Evolutionary conservation across 1,140 invertebrate genomes (phyloP), one percentile per base, ranked within the genome.

Genomic region (Drosophila baimaii): DNA sequence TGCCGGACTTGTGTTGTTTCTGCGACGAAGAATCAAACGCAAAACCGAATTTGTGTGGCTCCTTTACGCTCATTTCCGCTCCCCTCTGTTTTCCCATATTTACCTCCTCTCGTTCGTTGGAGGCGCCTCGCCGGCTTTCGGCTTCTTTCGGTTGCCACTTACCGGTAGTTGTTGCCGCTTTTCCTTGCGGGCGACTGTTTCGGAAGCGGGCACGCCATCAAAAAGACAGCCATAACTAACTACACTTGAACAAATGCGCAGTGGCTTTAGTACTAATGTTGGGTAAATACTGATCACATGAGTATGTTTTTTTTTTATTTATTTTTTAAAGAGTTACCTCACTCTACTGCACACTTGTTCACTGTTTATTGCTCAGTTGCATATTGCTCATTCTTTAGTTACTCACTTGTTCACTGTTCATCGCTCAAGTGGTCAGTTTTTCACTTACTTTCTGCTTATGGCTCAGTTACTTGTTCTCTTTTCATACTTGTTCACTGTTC

Each of bases 41-140:
- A 80, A 82, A 82, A 83, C 83, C 83, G 65, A 83, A 88, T 88
- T 89, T 83, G 82, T 88, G 83, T 55, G 79, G 83, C 69, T 88
- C 65, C 75, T 62, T 55, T 62, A 81, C 23, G 33, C 54, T 31
- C 55, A 52, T 44, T 79, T 68, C 61, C 46, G 35, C 25, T 41
- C 35, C 41, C 47, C 19, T 23, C 21, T 44, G 17, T n/a, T 17
- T 9, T 17, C n/a, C 31, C 55, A 5, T 27, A 25, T n/a, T n/a
- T n/a, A n/a, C n/a, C n/a, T n/a, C 19, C 39, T 12, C 25, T 52
- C 37, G 29, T 44, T 47, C 33, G 29, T 54, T 37, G 41, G 62
- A 56, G n/a, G n/a, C 62, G 69, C 44, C 75, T n/a, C 13, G 6
- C 3, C 4, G 71, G 65, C 47, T 62, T 77, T 80, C 21, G 62